Conservation (phyloP, 2,888 invertebrate genomes). For the Saturnia pavonia region DNA sequence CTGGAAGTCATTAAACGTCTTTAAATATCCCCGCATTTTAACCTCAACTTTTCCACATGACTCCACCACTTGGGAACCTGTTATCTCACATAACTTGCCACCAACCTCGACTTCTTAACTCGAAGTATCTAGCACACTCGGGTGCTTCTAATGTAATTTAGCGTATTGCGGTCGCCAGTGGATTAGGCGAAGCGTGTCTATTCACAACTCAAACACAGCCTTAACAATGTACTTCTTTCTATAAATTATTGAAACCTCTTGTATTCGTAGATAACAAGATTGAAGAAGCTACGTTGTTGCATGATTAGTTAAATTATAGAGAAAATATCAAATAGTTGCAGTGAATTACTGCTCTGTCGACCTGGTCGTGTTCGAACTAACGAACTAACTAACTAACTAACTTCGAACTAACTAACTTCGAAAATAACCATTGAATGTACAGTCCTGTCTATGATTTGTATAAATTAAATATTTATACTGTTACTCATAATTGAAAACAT, state of each 20-base stretch:
- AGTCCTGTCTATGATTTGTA: not conserved
- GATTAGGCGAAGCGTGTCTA: constrained; percentile 39
- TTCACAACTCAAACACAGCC: constrained; percentile 26
- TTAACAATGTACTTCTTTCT: constrained; percentile 5
- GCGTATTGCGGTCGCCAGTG: constrained; percentile 54
- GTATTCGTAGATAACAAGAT: not conserved
- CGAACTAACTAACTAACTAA: too few species aligned
- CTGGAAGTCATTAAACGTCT: constrained; percentile 9
- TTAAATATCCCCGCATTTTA: not conserved
- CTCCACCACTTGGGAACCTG: constrained; percentile 15
- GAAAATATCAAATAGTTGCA: not conserved
- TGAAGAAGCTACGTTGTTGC: not conserved
- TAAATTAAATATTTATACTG: not conserved
- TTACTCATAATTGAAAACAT: not conserved
- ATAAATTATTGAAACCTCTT: not conserved
- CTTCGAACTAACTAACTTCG: too few species aligned
- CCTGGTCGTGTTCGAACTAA: constrained; percentile 4
- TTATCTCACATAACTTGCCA: not conserved
- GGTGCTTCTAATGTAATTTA: constrained; percentile 54
- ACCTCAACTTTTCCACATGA: constrained; percentile 18
- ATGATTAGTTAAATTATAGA: constrained; percentile 7
- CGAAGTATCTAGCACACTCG: constrained; percentile 19
- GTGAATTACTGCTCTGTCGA: not conserved
- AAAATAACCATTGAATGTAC: constrained; percentile 28
- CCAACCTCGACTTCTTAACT: constrained; percentile 15